These are phyloP conservation scores for Carollia perspicillata DNA, from an alignment of 2,113 vertebrate species.

Conservation along the genomic window DNA sequence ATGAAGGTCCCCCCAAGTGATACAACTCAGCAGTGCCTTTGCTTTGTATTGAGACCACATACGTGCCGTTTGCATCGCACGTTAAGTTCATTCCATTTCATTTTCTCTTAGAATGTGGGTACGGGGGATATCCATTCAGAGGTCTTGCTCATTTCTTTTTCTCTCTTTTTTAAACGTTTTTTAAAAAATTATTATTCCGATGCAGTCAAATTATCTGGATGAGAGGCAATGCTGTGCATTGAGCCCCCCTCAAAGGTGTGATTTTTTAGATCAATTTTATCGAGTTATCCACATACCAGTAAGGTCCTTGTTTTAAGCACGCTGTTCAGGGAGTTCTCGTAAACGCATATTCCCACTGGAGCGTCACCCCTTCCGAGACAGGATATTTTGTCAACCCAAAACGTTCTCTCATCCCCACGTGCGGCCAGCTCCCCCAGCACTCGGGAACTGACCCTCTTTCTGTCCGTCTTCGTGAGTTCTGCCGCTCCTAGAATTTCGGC, in stretches of 20 bases:
- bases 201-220: neutral
- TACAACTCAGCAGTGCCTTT: neutral
- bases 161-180: neutral
- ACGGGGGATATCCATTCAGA: neutral
- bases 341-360: neutral
- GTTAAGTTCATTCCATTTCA: slow-evolving; percentile 16
- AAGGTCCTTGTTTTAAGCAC: neutral
- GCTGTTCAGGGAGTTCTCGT: neutral
- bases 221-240: neutral
- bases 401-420: neutral
- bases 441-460: neutral
- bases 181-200: neutral
- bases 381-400: neutral
- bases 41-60: neutral
- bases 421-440: neutral
- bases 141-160: neutral
- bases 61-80: neutral
- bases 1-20: neutral
- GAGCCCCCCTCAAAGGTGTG: neutral
- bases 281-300: neutral
- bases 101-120: neutral
- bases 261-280: neutral
- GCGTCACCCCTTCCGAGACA: neutral
- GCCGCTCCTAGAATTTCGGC: neutral
- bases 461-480: neutral